These are phyloP conservation scores for Rhea pennata DNA, from an alignment of 2,113 vertebrate species.

Conservation along the genomic window DNA sequence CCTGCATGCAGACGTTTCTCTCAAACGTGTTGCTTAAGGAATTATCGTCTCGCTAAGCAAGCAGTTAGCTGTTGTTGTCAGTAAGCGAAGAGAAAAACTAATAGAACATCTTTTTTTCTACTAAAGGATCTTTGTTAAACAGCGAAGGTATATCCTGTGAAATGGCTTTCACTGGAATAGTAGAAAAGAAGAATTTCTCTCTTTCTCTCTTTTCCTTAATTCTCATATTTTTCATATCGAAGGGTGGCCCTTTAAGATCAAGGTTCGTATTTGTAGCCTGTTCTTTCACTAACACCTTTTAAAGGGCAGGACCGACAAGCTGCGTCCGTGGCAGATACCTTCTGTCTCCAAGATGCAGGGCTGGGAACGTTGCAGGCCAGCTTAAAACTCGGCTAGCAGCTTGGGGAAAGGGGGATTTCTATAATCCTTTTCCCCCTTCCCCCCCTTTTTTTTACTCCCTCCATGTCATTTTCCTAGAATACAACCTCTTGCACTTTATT, in stretches of 20 bases:
- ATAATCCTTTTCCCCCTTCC: neutral
- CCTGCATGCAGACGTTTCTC: too few species aligned
- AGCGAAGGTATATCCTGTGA: neutral
- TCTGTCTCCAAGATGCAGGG: neutral
- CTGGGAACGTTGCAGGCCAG: neutral
- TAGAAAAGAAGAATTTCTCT: neutral
- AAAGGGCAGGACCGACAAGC: neutral
- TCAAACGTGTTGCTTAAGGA: neutral
- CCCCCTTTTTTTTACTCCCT: neutral
- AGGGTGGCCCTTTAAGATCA: conserved; percentile 21
- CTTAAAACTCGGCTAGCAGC: neutral
- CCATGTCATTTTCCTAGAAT: neutral
- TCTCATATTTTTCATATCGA: neutral
- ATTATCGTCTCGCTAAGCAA: neutral
- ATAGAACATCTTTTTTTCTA: neutral
- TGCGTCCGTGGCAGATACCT: neutral
- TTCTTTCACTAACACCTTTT: conserved; percentile 17
- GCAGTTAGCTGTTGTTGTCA: neutral
- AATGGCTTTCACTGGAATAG: neutral
- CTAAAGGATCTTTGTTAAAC: neutral
- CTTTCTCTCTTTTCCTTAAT: neutral
- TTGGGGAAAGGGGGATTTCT: neutral
- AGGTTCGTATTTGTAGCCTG: neutral
- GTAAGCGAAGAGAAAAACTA: neutral
- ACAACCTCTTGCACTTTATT: neutral